Evolutionary conservation across 2,888 invertebrate genomes (phyloP).

Genomic region (Cancer borealis): DNA sequence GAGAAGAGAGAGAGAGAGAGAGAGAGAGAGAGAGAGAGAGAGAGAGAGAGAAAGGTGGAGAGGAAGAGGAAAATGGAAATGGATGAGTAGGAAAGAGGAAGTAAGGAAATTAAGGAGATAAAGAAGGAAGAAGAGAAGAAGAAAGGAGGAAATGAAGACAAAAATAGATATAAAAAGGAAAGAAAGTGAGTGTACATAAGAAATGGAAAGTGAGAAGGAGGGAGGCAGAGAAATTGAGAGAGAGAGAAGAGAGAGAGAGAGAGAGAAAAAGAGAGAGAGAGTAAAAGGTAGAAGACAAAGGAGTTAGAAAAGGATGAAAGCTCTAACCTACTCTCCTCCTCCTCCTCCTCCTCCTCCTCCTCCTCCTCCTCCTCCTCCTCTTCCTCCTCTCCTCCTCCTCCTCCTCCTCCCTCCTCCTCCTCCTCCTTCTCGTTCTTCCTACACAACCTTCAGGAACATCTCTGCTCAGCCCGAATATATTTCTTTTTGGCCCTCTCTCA

Average conservation of each 20-base stretch:
- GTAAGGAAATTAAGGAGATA: too few relatives aligned
- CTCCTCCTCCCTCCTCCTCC: neutral
- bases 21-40: neutral
- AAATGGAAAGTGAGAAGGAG: neutral
- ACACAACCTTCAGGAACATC: too few relatives aligned
- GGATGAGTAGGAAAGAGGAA: too few relatives aligned
- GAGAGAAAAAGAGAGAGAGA: neutral
- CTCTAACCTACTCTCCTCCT: neutral
- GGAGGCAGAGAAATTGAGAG: neutral
- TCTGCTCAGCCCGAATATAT: neutral
- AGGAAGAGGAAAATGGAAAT: too few relatives aligned
- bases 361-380: neutral
- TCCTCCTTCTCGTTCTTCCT: neutral
- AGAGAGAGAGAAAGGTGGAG: too few relatives aligned
- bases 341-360: neutral
- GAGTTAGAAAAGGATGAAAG: neutral
- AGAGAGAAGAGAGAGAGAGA: neutral
- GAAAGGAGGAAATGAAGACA: neutral
- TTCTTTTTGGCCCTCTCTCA: neutral
- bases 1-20: neutral
- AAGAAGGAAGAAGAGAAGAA: neutral
- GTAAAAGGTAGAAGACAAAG: neutral
- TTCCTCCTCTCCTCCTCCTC: neutral
- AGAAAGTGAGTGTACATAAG: too few relatives aligned
- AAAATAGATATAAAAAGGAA: neutral